These are phyloP conservation scores for Carlito syrichta DNA, from an alignment of 2,113 vertebrate genomes.

Conservation along the genomic window DNA sequence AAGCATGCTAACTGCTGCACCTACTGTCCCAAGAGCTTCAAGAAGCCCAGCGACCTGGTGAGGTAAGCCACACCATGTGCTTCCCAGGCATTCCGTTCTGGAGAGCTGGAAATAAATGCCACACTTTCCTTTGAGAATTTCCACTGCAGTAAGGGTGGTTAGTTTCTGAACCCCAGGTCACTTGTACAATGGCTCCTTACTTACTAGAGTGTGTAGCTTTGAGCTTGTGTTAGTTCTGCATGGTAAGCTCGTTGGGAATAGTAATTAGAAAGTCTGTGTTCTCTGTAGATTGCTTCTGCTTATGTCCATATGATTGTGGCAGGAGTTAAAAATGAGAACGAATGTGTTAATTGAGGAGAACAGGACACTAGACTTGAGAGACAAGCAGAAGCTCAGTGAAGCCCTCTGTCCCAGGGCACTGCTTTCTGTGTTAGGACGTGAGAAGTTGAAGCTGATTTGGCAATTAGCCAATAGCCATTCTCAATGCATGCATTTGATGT, in stretches of 20 bases:
- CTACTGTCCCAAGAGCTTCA: constrained; percentile 98
- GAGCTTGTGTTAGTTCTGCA: fast-evolving
- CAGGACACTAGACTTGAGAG: not conserved
- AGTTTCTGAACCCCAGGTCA: not conserved
- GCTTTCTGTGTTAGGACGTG: not conserved
- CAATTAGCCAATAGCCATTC: not conserved
- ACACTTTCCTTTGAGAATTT: fast-evolving
- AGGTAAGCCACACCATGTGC: constrained; percentile 83
- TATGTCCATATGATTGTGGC: not conserved
- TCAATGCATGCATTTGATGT: fast-evolving
- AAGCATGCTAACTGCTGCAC: constrained; percentile 95
- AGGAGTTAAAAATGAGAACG: not conserved
- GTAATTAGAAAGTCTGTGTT: not conserved
- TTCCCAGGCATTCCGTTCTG: not conserved
- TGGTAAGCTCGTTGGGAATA: not conserved
- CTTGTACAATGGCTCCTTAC: fast-evolving
- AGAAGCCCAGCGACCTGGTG: constrained; percentile 97
- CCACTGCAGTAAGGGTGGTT: fast-evolving
- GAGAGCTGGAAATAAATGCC: not conserved
- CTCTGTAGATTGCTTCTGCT: no score
- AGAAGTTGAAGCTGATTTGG: not conserved
- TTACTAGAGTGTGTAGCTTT: fast-evolving
- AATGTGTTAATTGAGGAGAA: not conserved
- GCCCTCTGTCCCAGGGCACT: fast-evolving
- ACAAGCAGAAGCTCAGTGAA: not conserved